phyloP scores from a whole-genome alignment of 2,888 invertebrate species.

The Norana najaformis region DNA sequence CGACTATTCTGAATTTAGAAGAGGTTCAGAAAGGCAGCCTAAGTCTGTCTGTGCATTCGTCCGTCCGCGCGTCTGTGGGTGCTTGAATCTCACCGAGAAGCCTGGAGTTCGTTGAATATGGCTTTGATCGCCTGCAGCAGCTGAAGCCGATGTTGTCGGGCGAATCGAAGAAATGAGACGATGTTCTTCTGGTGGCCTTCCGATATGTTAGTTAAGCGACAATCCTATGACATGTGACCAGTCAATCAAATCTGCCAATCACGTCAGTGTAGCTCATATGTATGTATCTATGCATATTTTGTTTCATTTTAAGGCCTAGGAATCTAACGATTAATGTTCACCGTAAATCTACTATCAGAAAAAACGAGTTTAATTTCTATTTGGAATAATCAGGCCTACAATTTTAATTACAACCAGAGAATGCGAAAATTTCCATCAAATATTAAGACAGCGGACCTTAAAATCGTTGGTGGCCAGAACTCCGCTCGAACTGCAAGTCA shows the following conservation, averaged over 20 bases:
- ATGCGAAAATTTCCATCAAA: too few species aligned
- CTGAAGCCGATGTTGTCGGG: neutral
- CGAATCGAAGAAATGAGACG: neutral
- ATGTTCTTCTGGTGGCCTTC: neutral
- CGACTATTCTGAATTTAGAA: neutral
- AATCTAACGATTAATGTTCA: too few species aligned
- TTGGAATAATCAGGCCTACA: too few species aligned
- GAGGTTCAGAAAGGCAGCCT: too few species aligned
- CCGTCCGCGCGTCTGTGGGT: neutral
- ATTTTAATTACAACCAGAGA: neutral
- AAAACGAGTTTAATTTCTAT: too few species aligned
- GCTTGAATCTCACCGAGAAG: neutral
- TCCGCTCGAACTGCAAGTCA: too few species aligned
- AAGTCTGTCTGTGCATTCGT: too few species aligned
- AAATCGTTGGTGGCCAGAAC: neutral
- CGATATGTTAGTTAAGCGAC: slow-evolving; percentile 13
- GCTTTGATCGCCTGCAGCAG: neutral
- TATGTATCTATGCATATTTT: neutral
- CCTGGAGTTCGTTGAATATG: neutral
- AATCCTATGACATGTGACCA: neutral
- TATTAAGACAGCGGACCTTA: neutral
- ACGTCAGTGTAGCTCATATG: neutral
- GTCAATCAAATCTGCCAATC: neutral
- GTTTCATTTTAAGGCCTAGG: neutral
- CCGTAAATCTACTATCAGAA: too few species aligned